Base-by-base conservation (phyloP, 1,140 invertebrate genomes). In the Drosophila mayri region DNA sequence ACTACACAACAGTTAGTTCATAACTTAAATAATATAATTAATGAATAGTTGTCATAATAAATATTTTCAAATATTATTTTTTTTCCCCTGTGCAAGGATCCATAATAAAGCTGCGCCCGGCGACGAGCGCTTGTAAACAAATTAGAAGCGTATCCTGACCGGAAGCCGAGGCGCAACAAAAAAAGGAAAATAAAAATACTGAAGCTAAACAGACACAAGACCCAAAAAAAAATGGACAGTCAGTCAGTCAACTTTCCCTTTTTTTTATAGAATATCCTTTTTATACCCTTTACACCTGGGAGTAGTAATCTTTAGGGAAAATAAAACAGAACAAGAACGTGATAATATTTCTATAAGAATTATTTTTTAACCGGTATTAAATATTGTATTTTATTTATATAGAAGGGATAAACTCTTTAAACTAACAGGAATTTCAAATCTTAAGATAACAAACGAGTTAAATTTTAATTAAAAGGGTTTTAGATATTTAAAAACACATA, bases 81-180 rank as follows among this genome's bases (percentile, higher is more conserved):
- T 16, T 9, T 41, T 38, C 66, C 14, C 3, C 11, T 9, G 46
- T 28, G 20, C 16, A 22, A 28, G 63, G 12, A 37, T 30, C n/a
- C 18, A 43, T 61, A 67, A 67, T 22, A 65, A 67, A 66, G 62
- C 30, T 50, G 28, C 25, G 35, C 43, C 22, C 52, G 52, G 2
- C 47, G 67, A 16, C 66, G 25, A 72, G 32, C 73, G 80, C 77
- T 75, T 78, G 84, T 88, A 88, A 88, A 88, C 84, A 88, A 88
- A 90, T 88, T 88, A 88, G 85, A 66, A 88, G 73, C 84, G 84
- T 88, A 88, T 90, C 84, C 84, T 88, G 85, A 46, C 83, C 85
- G 86, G 86, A 90, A 90, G 85, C 84, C 55, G 47, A 71, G 84
- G 79, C 82, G 84, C 67, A 76, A 79, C 63, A 76, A 77, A 77